A percentile compares a stretch with the other conserved stretches of the same genome.
These are phyloP conservation scores for Tachina fera DNA, from an alignment of 2,888 invertebrate species.

Conservation along the genomic window DNA sequence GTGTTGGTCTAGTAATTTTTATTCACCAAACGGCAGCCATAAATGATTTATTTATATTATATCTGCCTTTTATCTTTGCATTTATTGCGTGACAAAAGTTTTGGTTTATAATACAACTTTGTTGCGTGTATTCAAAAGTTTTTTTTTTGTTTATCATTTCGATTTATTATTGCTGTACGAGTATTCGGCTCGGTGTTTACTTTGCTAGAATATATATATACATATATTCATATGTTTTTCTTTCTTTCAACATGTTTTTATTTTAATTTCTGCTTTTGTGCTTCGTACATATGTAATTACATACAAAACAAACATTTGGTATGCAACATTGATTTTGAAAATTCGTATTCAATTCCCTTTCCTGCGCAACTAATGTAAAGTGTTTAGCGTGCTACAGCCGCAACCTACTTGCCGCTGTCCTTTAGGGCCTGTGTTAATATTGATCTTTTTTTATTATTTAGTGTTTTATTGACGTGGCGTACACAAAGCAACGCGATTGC, in stretches of 20 bases:
- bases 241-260: not conserved
- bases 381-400: not conserved
- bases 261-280: too few relatives aligned
- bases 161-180: not conserved
- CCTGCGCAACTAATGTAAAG: not conserved
- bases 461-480: not conserved
- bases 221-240: not conserved
- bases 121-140: not conserved
- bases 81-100: conserved; percentile 68
- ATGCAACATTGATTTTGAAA: conserved; percentile 55
- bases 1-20: not conserved
- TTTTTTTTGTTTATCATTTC: conserved; percentile 12
- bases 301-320: conserved; percentile 38
- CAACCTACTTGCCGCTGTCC: conserved; percentile 1
- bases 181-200: not conserved
- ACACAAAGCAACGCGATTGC: too few relatives aligned
- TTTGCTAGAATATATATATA: too few relatives aligned
- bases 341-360: conserved; percentile 9
- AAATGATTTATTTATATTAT: conserved; percentile 15
- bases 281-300: too few relatives aligned
- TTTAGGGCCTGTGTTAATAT: conserved; percentile 7
- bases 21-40: conserved; percentile 34
- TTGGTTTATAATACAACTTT: conserved; percentile 16
- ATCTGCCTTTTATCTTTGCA: conserved; percentile 51
- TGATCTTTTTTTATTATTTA: conserved; percentile 1